Base-by-base conservation (phyloP, 1,140 invertebrate genomes). In the Cyphomyrmex costatus region DNA sequence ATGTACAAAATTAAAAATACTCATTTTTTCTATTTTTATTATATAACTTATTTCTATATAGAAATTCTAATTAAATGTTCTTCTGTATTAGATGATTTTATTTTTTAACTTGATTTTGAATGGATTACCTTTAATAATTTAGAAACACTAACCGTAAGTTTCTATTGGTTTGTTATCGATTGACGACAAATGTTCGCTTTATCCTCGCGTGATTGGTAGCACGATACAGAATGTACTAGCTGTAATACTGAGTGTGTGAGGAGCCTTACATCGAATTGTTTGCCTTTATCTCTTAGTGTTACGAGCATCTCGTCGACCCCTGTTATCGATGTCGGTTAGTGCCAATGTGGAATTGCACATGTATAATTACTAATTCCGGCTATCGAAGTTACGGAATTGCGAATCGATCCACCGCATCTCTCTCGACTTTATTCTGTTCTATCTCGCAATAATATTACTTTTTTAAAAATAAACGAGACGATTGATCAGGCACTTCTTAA, bases 331-430 rank as follows among this genome's bases (percentile, higher is more conserved):
- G 12, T n/a, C 51, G 8, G 49, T 73, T 73, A 53, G 30, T 21
- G 49, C 30, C 12, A 58, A 53, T 33, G 49, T 73, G n/a, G 46
- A 73, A 73, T 36, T 76, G 51, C 33, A 74, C 51, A 14, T 42
- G n/a, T 76, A 36, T 60, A 58, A 60, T 58, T 76, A 36, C n/a
- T 30, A 76, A 36, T 76, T 76, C n/a, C 30, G 19, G 21, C n/a
- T 76, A 76, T 58, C 14, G 33, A 36, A 36, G n/a, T 76, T 76
- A n/a, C 53, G 8, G 46, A 49, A 3, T 49, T 49, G 16, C 19
- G 12, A 30, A 60, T 76, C 53, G 53, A 76, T 58, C 7, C 10
- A 60, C 33, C 51, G 33, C 30, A 8, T 30, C 33, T 16, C 19
- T 53, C 63, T 42, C 19, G 70, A 30, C 24, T 30, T 10, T 19